Evolutionary conservation across 2,797 vertebrate species (phyloP).

Genomic region (Gallinago stenura): DNA sequence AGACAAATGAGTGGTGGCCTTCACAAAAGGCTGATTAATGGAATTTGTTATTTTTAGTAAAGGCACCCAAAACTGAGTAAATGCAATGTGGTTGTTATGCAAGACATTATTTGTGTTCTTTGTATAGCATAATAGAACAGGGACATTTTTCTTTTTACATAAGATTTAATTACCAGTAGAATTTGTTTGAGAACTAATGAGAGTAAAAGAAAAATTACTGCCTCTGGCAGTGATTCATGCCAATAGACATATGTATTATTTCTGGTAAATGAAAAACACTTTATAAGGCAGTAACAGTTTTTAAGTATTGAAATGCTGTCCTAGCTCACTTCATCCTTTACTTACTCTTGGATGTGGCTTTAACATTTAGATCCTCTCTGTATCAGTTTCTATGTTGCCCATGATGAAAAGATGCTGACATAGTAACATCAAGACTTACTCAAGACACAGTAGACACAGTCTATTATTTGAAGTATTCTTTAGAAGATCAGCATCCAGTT

Average conservation of each 20-base stretch:
- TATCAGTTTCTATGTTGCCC: neutral
- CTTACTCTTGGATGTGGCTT: neutral
- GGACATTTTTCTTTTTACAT: neutral
- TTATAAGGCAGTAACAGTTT: neutral
- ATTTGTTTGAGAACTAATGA: constrained; percentile 25
- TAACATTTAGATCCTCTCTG: neutral
- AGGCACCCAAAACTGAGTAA: neutral
- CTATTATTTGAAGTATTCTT: neutral
- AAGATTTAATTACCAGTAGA: neutral
- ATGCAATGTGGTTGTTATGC: neutral
- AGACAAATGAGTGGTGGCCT: neutral
- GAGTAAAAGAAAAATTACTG: neutral
- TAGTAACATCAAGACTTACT: neutral
- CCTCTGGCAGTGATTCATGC: neutral
- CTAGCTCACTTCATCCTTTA: neutral
- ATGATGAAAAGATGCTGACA: neutral
- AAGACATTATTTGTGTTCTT: neutral
- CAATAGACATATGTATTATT: neutral
- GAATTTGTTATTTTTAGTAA: constrained; percentile 15
- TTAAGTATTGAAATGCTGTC: neutral
- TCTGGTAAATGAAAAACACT: neutral
- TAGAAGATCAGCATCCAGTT: neutral
- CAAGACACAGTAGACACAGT: neutral
- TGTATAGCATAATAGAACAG: neutral
- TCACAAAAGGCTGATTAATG: neutral